Evolutionary conservation across 2,888 invertebrate genomes (phyloP), one percentile per base, ranked within the genome.

Genomic region (Allolobophora icterica): DNA sequence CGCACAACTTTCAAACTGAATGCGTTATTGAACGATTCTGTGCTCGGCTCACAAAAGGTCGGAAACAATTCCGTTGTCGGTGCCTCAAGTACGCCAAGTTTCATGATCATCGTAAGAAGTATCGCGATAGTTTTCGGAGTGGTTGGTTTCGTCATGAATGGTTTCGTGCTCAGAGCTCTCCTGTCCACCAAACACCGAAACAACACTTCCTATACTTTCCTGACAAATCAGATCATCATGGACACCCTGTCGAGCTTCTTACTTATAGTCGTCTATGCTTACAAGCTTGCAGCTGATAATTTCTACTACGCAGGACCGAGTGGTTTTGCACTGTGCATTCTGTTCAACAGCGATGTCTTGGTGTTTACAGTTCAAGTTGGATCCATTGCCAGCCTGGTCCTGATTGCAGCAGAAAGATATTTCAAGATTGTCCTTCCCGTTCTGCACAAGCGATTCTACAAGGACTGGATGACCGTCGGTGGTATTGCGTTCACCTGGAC

Each of bases 321-420:
- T 38, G 87, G 87, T 24, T 87, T 35, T 38, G 34, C 38, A 5
- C 87, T 87, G 35, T 87, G 87, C 87, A 38, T 87, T 87, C 38
- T 87, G 33, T 35, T 87, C 34, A 21, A 87, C 24, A 87, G 87
- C 35, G 87, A 87, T 17, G 34, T 24, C 11, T 17, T 87, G 4
- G 17, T 87, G 21, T 87, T 13, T 38, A 24, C 38, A 35, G 40
- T 42, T 45, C 89, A 45, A 21, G 30, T 42, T 19, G 89, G 89
- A 21, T 89, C 89, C 52, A 89, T 89, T 45, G 89, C 89, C 40
- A 89, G 89, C 45, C 89, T 89, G 4, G 89, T 52, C n/a, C 21
- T 89, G 42, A 89, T 89, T 4, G 52, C 89, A 30, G 42, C 52
- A 11, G 89, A 89, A 38, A 42, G 89, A 42, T 89, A 33, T 30